Percentiles rank a stretch among this genome's conserved stretches.
phyloP scores from a whole-genome alignment of 2,113 vertebrate species.

The Pseudolaguvia tuberculata region DNA sequence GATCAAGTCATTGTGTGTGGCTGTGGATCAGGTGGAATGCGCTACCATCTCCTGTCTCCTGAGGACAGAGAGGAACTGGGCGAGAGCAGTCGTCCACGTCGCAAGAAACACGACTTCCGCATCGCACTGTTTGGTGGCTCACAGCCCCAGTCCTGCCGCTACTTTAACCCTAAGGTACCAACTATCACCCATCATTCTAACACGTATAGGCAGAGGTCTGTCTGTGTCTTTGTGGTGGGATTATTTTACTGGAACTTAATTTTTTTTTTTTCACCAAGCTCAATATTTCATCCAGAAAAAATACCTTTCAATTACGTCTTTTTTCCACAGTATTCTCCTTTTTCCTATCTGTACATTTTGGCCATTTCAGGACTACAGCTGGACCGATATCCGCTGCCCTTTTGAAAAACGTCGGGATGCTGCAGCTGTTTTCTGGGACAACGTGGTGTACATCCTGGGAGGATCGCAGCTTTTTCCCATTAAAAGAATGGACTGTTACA shows the following conservation, averaged over 20 bases:
- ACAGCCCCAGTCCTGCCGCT: slow-evolving; percentile 94
- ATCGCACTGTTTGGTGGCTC: slow-evolving; percentile 93
- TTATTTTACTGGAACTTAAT: no score
- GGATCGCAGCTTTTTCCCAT: slow-evolving; percentile 97
- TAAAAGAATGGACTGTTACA: slow-evolving; percentile 98
- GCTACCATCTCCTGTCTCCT: slow-evolving; percentile 78
- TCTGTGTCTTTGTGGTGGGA: no score
- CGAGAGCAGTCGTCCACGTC: slow-evolving; percentile 79
- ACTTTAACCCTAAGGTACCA: slow-evolving; percentile 94
- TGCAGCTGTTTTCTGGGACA: slow-evolving; percentile 95
- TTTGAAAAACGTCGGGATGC: slow-evolving; percentile 96
- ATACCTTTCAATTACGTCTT: background rate
- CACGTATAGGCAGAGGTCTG: background rate
- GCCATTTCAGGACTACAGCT: slow-evolving; percentile 82
- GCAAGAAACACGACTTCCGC: slow-evolving; percentile 47
- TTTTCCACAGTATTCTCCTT: background rate
- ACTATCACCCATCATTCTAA: background rate
- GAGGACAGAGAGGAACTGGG: slow-evolving; percentile 92
- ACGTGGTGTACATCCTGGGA: slow-evolving; percentile 96
- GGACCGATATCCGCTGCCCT: slow-evolving; percentile 96
- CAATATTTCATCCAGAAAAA: background rate
- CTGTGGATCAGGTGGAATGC: slow-evolving; percentile 52
- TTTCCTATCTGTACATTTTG: slow-evolving; percentile 12
- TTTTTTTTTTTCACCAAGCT: background rate
- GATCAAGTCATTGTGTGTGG: slow-evolving; percentile 1